These are phyloP conservation scores for Stercorarius parasiticus DNA, from an alignment of 2,113 vertebrate genomes.

Conservation along the genomic window DNA sequence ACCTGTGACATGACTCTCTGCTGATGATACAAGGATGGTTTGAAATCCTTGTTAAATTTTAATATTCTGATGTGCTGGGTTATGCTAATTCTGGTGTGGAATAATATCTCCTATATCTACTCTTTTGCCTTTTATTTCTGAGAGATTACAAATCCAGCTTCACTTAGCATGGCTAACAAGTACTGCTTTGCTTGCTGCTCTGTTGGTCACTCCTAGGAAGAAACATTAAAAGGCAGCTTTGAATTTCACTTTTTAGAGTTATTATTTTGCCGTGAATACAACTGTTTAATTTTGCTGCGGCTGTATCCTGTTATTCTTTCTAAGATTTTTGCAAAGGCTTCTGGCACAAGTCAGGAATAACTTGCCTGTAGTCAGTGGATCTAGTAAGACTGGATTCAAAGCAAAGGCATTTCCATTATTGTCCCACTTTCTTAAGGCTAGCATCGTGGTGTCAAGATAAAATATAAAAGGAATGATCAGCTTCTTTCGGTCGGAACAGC, in stretches of 20 bases:
- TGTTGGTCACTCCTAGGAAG: not conserved
- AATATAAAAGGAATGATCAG: not conserved
- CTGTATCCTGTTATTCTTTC: not conserved
- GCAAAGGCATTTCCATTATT: not conserved
- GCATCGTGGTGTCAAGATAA: fast-evolving
- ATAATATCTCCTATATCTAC: constrained; percentile 60
- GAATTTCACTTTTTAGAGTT: not conserved
- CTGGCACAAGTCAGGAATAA: not conserved
- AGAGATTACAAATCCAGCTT: constrained; percentile 46
- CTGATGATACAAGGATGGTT: constrained; percentile 67
- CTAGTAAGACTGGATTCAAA: not conserved
- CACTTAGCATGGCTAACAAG: constrained; percentile 33
- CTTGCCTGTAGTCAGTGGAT: not conserved
- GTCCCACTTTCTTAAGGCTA: not conserved
- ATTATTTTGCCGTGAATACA: not conserved
- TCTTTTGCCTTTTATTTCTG: constrained; percentile 62
- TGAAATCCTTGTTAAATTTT: constrained; percentile 83
- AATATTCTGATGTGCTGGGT: constrained; percentile 77
- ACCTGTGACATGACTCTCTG: constrained; percentile 68
- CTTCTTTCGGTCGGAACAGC: not conserved
- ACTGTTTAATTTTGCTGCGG: not conserved
- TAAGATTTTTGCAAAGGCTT: not conserved
- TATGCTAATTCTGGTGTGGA: constrained; percentile 78
- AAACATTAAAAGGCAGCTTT: not conserved
- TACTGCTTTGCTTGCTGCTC: not conserved